A percentile compares a stretch with the other conserved stretches of the same genome.
Conservation (phyloP, 1,140 invertebrate species). For the Hetaerina americana region DNA sequence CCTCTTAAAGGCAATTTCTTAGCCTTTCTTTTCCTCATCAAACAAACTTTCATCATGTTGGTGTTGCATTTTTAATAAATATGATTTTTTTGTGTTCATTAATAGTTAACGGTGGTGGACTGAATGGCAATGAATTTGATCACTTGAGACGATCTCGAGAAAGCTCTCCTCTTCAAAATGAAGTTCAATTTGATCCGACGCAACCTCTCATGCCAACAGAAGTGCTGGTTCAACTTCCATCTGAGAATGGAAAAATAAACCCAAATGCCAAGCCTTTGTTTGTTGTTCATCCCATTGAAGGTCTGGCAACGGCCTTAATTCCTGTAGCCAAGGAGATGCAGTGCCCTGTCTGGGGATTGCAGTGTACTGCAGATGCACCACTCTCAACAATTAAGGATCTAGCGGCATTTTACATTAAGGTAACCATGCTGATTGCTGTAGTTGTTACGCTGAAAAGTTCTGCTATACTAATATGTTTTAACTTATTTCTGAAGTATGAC, state of each 20-base stretch:
- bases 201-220: conserved; percentile 46
- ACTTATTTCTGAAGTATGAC: too few relatives aligned
- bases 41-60: background rate
- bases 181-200: conserved; percentile 16
- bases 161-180: background rate
- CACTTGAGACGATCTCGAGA: background rate
- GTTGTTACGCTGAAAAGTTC: too few relatives aligned
- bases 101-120: background rate
- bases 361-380: conserved; percentile 67
- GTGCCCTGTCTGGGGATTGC: conserved; percentile 75
- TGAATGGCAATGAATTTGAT: background rate
- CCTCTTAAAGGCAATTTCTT: too few relatives aligned
- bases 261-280: conserved; percentile 42
- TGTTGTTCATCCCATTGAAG: conserved; percentile 86
- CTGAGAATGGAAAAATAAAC: conserved; percentile 31
- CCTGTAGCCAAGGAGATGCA: conserved; percentile 53
- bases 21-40: background rate
- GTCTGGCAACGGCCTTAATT: conserved; percentile 54
- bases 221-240: conserved; percentile 39
- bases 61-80: background rate
- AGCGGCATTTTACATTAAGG: conserved; percentile 63
- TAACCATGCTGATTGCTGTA: too few relatives aligned
- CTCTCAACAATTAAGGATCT: conserved; percentile 55
- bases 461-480: too few relatives aligned
- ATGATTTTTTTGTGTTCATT: background rate